phyloP scores from a whole-genome alignment of 2,797 vertebrate genomes.

The Hafferia zeledoni region DNA sequence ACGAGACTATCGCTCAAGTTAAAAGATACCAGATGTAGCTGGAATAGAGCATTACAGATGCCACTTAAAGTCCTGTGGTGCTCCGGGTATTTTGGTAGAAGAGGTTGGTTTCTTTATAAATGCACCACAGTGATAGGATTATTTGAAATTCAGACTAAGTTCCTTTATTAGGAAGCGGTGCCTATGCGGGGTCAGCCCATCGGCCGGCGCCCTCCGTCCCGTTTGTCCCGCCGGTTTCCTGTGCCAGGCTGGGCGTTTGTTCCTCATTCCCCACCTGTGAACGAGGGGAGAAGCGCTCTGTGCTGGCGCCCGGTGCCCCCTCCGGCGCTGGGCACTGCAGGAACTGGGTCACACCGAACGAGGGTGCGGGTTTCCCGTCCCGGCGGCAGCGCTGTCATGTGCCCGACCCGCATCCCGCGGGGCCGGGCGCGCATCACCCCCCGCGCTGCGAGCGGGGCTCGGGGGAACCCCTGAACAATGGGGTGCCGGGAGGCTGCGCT shows the following conservation, averaged over 20 bases:
- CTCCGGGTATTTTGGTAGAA: rapidly evolving
- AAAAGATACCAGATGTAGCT: too few species aligned
- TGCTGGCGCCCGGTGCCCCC: not conserved
- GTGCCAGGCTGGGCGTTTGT: not conserved
- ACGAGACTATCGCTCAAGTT: not conserved
- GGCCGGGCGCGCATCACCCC: not conserved
- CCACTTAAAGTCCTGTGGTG: rapidly evolving
- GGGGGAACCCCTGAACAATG: conserved; percentile 3
- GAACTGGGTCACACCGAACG: not conserved
- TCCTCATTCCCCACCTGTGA: not conserved
- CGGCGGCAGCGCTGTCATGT: not conserved
- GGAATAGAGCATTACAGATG: too few species aligned
- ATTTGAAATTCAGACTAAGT: not conserved
- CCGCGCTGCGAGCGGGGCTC: not conserved
- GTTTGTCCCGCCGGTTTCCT: not conserved
- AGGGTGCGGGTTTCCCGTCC: not conserved
- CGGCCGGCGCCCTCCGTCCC: not conserved
- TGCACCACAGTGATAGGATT: not conserved
- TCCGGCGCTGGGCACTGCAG: not conserved
- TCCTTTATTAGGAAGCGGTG: not conserved
- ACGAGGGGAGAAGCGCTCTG: not conserved
- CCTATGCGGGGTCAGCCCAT: not conserved
- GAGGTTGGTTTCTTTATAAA: not conserved
- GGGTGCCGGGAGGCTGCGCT: conserved; percentile 5
- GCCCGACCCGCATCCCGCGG: not conserved